Base-by-base conservation (phyloP, 2,888 invertebrate genomes). In the Plutella xylostella region DNA sequence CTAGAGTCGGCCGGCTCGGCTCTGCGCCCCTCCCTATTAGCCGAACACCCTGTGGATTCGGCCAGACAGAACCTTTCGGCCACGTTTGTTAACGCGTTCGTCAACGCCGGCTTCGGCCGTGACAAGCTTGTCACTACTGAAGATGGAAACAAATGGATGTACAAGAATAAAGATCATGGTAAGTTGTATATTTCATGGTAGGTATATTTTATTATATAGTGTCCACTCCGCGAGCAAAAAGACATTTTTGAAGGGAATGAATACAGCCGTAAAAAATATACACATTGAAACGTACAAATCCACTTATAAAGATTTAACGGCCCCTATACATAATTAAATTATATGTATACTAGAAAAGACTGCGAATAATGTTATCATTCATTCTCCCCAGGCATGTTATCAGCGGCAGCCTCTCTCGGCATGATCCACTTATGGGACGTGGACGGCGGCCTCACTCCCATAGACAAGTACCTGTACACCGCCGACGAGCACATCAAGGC, bases 11-110 rank as follows among this genome's bases (percentile, higher is more conserved):
- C 90, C 0, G 87, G 87, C 0, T 80, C 86, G 2, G 86, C 86
- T 3, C 67, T 86, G 1, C 85, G 94, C 22, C 90, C 92, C 0
- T 89, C 92, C 0, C 88, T 92, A 38, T 87, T 91, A 1, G 88
- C 90, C 4, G 89, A 89, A 37, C 91, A 92, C 60, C 85, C 90
- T 1, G 90, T 96, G 0, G 98, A 99, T 76, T 98, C 98, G 0
- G 97, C 98, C 0, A 87, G 97, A 34, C 97, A 98, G 72, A 99
- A 99, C 75, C 85, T 99, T 18, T 98, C 99, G 0, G 93, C 98
- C 0, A 97, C 97, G 17, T 97, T 99, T 67, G 99, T 99, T 0
- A 99, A 99, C 73, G 99, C 98, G 1, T 97, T 99, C 65, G 98
- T 99, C 0, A 99, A 99, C 66, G 96, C 97, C 12, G 99, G 95